A percentile compares a stretch with the other conserved stretches of the same genome.
phyloP scores from a whole-genome alignment of 1,140 invertebrate genomes.

The Temnothorax longispinosus region DNA sequence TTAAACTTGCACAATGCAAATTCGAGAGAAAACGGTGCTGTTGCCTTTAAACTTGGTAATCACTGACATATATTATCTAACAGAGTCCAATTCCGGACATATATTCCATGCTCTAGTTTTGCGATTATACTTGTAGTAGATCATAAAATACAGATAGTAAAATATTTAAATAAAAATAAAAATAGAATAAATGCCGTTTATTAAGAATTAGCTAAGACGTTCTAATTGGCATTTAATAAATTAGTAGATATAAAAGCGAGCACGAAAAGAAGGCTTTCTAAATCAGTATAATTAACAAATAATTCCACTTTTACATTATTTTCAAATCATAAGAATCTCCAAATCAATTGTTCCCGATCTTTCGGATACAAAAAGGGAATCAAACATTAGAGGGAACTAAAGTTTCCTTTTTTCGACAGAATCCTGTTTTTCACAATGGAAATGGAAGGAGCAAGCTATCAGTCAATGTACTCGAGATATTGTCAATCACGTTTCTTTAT shows the following conservation, averaged over 20 bases:
- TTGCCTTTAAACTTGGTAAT: conserved; percentile 27
- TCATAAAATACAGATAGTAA: neutral
- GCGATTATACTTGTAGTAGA: neutral
- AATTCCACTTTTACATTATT: neutral
- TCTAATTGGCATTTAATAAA: neutral
- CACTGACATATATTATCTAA: neutral
- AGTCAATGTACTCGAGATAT: neutral
- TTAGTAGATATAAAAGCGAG: neutral
- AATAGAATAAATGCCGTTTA: neutral
- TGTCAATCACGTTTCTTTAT: conserved; percentile 5
- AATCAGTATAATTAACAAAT: neutral
- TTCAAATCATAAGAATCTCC: neutral
- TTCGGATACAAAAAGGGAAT: neutral
- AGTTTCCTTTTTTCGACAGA: neutral
- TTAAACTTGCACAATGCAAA: conserved; percentile 37
- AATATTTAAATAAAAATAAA: too few species aligned
- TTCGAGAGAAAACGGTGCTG: neutral
- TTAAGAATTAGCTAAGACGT: neutral
- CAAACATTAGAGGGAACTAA: neutral
- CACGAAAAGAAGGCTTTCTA: neutral
- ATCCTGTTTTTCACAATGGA: neutral
- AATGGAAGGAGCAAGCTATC: neutral
- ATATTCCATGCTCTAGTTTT: neutral
- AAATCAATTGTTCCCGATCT: neutral
- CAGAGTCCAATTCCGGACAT: neutral